These are phyloP conservation scores for Manduca sexta DNA, from an alignment of 1,140 invertebrate genomes.

Conservation along the genomic window DNA sequence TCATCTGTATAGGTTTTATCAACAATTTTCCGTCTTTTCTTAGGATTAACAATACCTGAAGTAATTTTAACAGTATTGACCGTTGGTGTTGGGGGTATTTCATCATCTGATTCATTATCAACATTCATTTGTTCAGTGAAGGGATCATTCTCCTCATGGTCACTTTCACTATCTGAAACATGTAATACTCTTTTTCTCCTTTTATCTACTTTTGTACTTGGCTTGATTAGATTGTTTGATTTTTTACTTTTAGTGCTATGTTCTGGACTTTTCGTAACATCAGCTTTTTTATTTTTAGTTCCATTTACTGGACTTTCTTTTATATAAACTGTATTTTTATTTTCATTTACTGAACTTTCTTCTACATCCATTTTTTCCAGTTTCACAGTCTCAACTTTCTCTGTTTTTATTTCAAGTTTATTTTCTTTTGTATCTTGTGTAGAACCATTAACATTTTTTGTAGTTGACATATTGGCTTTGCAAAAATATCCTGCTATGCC, in stretches of 20 bases:
- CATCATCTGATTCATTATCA: conserved; percentile 53
- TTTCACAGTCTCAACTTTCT: conserved; percentile 8
- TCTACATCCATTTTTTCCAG: conserved; percentile 6
- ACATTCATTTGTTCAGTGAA: conserved; percentile 29
- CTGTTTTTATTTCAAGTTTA: conserved; percentile 9
- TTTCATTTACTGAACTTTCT: conserved; percentile 2
- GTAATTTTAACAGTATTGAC: conserved; percentile 53
- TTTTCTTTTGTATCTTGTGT: conserved; percentile 10
- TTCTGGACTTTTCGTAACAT: conserved; percentile 15
- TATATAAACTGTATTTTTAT: conserved; percentile 6
- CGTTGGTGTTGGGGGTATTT: conserved; percentile 62
- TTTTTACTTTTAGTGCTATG: conserved; percentile 7
- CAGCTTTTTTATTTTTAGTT: background rate
- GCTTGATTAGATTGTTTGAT: conserved; percentile 37
- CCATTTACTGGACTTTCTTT: conserved; percentile 14
- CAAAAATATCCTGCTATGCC: conserved; percentile 54
- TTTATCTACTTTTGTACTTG: conserved; percentile 53
- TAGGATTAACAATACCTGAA: conserved; percentile 57
- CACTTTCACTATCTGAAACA: conserved; percentile 65
- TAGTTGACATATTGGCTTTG: conserved; percentile 23
- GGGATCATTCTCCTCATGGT: conserved; percentile 49
- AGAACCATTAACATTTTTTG: conserved; percentile 10
- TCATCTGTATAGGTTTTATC: conserved; percentile 65
- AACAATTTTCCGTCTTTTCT: conserved; percentile 58
- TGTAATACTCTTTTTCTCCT: conserved; percentile 58